A percentile compares a stretch with the other conserved stretches of the same genome.
These are phyloP conservation scores for Ceratina australensis DNA, from an alignment of 1,140 invertebrate species.

Conservation along the genomic window DNA sequence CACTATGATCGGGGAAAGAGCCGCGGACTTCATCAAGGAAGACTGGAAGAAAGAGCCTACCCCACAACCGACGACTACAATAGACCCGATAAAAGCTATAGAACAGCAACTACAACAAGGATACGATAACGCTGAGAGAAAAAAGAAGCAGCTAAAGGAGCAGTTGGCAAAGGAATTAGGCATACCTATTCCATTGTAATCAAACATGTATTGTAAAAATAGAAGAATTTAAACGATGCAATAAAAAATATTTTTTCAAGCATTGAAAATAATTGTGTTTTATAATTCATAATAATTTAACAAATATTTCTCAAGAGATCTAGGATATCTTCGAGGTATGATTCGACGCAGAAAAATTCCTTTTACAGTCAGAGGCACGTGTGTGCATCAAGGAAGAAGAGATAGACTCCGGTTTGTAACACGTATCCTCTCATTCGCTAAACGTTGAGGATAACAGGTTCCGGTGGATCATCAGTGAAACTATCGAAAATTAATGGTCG, in stretches of 20 bases:
- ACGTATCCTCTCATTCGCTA: not conserved
- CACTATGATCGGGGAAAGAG: slow-evolving; percentile 82
- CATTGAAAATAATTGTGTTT: too few relatives aligned
- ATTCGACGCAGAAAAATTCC: not conserved
- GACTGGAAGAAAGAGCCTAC: slow-evolving; percentile 17
- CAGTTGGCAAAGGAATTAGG: too few relatives aligned
- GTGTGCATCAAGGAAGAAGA: not conserved
- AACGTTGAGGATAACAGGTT: not conserved
- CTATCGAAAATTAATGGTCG: slow-evolving; percentile 4
- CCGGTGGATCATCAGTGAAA: not conserved
- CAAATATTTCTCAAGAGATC: not conserved
- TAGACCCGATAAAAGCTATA: too few relatives aligned
- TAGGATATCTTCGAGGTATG: not conserved
- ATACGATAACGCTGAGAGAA: too few relatives aligned
- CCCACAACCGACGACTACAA: too few relatives aligned
- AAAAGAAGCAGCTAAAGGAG: too few relatives aligned
- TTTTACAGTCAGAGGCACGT: not conserved
- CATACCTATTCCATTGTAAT: too few relatives aligned
- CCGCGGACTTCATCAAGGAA: slow-evolving; percentile 80
- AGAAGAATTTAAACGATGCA: too few relatives aligned
- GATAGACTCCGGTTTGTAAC: not conserved
- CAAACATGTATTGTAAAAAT: too few relatives aligned
- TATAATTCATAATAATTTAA: too few relatives aligned
- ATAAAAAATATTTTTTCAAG: too few relatives aligned
- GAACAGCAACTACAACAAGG: too few relatives aligned